These are phyloP conservation scores for Mionectes olivaceus DNA, from an alignment of 2,797 vertebrate genomes.

Conservation along the genomic window DNA sequence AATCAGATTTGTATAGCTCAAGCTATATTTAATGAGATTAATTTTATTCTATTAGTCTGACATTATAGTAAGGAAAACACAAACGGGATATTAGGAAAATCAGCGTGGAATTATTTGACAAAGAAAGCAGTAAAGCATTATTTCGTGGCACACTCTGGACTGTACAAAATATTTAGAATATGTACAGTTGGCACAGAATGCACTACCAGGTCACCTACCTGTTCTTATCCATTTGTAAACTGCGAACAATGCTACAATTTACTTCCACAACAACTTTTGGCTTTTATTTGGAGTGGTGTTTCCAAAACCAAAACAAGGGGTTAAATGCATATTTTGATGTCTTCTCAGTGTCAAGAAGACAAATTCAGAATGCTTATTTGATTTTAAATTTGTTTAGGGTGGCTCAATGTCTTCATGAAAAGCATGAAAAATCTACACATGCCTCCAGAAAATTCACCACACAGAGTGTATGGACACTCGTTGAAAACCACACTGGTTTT, in stretches of 20 bases:
- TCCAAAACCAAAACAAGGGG: background rate
- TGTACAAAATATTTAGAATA: background rate
- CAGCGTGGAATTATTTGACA: background rate
- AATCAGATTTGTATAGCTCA: conserved; percentile 16
- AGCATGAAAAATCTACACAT: background rate
- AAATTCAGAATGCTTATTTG: background rate
- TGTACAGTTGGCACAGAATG: background rate
- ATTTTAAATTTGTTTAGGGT: background rate
- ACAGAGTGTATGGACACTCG: background rate
- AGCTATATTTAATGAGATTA: conserved; percentile 8
- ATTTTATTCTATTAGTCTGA: background rate
- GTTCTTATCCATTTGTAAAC: background rate
- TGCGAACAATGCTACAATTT: background rate
- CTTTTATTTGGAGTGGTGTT: background rate
- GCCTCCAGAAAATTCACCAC: background rate
- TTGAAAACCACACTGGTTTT: background rate
- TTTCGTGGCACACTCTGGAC: background rate
- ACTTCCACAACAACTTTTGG: background rate
- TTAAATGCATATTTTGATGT: background rate
- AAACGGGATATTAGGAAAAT: background rate
- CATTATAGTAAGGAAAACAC: background rate
- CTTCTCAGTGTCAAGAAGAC: background rate
- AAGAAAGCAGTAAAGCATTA: background rate
- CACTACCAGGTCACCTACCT: background rate
- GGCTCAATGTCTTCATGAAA: background rate